phyloP scores from a whole-genome alignment of 2,113 vertebrate species.

The Triplophysa tibetana region DNA sequence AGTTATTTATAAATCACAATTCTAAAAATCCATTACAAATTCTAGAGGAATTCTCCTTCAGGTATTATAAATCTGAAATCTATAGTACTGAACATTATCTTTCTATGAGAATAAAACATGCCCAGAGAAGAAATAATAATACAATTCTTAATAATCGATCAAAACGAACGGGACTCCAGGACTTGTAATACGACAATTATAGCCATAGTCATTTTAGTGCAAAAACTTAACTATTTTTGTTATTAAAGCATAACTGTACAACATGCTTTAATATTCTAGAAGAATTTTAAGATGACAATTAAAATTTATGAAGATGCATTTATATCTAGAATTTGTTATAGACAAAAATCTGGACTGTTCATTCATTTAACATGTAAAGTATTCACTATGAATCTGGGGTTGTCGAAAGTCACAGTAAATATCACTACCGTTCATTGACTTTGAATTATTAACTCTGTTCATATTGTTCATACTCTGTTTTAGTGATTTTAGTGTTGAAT shows the following conservation, averaged over 20 bases:
- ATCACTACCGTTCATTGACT: too few species aligned
- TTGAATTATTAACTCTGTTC: too few species aligned
- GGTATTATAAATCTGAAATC: not conserved
- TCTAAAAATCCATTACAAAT: slow-evolving; percentile 12
- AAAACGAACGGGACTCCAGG: slow-evolving; percentile 1
- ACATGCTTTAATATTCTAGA: not conserved
- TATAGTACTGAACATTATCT: slow-evolving; percentile 48
- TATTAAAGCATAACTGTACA: not conserved
- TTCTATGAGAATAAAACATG: slow-evolving; percentile 16
- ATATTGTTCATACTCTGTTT: too few species aligned
- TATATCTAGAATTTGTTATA: too few species aligned
- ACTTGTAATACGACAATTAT: not conserved
- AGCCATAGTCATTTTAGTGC: not conserved
- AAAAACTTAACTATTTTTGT: not conserved
- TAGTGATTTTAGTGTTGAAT: too few species aligned
- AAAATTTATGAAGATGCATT: not conserved
- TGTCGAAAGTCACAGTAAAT: too few species aligned
- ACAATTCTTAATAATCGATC: slow-evolving; percentile 13
- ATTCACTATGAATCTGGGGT: too few species aligned
- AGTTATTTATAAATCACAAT: not conserved
- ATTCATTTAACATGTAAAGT: too few species aligned
- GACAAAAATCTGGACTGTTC: too few species aligned
- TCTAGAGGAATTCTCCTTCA: not conserved
- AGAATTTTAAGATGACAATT: not conserved
- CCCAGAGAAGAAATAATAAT: slow-evolving; percentile 33